These are phyloP conservation scores for Numida meleagris DNA, from an alignment of 2,113 vertebrate species.

Conservation along the genomic window DNA sequence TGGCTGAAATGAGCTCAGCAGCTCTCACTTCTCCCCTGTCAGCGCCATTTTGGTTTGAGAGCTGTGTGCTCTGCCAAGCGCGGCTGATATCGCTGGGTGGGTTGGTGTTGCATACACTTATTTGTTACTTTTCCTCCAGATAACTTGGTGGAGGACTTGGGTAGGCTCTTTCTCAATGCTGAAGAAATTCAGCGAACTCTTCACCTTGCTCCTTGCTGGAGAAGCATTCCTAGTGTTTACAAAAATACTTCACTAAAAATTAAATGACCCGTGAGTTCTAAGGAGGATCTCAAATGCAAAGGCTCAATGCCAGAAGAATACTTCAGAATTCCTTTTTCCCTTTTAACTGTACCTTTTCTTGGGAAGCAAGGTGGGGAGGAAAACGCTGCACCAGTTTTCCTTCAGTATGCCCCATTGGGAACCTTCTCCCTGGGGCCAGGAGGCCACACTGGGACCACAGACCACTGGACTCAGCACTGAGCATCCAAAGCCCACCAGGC, in stretches of 20 bases:
- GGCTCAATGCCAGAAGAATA: not conserved
- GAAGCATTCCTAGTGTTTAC: not conserved
- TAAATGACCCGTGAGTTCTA: not conserved
- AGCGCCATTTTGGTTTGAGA: not conserved
- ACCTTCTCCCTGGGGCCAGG: not conserved
- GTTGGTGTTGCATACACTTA: not conserved
- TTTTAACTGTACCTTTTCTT: not conserved
- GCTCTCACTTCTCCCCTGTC: not conserved
- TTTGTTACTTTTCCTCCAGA: not conserved
- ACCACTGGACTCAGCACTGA: not conserved
- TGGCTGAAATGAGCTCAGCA: not conserved
- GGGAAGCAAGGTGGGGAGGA: accelerated
- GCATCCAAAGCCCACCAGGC: not conserved
- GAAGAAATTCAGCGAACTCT: not conserved
- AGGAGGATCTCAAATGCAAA: not conserved
- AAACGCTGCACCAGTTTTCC: not conserved
- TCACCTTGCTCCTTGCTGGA: not conserved
- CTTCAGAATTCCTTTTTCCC: not conserved
- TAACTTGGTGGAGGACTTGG: not conserved
- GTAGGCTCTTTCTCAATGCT: not conserved
- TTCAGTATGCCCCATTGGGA: not conserved
- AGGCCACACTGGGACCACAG: not conserved
- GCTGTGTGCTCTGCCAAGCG: not conserved
- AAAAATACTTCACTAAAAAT: not conserved
- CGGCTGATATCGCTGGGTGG: not conserved